Conservation (phyloP, 2,113 vertebrate genomes). For the Thomomys bottae region DNA sequence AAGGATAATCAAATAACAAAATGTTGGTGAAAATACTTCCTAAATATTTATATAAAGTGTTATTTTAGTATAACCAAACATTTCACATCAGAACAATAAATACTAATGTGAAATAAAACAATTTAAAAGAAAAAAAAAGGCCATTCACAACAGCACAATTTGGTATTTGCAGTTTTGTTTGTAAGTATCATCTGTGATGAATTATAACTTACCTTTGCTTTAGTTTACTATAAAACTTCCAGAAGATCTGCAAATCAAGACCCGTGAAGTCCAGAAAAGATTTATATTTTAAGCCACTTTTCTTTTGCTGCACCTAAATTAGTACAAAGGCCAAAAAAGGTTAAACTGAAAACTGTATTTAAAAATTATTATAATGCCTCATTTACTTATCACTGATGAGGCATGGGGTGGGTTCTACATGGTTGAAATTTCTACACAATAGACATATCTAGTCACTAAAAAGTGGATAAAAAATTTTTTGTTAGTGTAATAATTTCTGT, state of each 20-base stretch:
- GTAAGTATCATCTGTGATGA: constrained; percentile 38
- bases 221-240: constrained; percentile 96
- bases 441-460: neutral
- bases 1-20: neutral
- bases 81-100: constrained; percentile 48
- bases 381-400: constrained; percentile 30
- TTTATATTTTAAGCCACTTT: constrained; percentile 92
- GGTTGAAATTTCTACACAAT: neutral
- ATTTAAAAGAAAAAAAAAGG: neutral
- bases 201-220: constrained; percentile 92
- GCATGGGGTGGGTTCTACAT: neutral
- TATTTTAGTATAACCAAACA: constrained; percentile 41
- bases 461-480: neutral
- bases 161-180: constrained; percentile 29
- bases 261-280: constrained; percentile 93
- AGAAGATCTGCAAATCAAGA: constrained; percentile 93
- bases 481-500: neutral
- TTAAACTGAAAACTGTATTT: constrained; percentile 56
- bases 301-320: constrained; percentile 89
- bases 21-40: neutral
- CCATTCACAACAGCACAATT: constrained; percentile 30
- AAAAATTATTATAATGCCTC: neutral
- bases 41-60: neutral
- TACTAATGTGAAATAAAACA: neutral
- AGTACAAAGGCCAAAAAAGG: constrained; percentile 66